Percentiles rank a stretch among this genome's conserved stretches.
Evolutionary conservation across 2,888 invertebrate genomes (phyloP).

Genomic region (Plagiodera versicolora): DNA sequence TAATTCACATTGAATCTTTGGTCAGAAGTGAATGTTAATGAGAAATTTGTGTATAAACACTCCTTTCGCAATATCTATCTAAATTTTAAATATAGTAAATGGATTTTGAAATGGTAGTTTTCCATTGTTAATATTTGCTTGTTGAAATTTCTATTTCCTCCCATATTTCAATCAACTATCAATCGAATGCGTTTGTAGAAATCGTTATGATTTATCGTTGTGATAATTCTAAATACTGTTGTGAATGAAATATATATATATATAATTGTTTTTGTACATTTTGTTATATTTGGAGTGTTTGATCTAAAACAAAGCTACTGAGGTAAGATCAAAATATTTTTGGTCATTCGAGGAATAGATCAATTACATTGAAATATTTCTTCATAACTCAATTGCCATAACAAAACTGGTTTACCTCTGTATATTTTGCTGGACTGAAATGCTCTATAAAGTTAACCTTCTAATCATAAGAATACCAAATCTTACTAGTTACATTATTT

Average conservation of each 20-base stretch:
- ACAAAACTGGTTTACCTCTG: background rate
- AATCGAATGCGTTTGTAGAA: background rate
- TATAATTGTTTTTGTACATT: background rate
- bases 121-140: background rate
- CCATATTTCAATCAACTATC: background rate
- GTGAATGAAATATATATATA: background rate
- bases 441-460: conserved; percentile 27
- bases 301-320: background rate
- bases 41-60: background rate
- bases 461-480: conserved; percentile 40
- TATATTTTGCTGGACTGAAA: background rate
- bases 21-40: background rate
- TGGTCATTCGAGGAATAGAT: background rate
- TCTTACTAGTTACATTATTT: conserved; percentile 24
- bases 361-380: background rate
- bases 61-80: no score
- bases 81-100: no score
- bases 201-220: background rate
- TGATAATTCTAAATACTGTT: background rate
- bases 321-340: background rate
- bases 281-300: background rate
- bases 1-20: background rate
- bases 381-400: background rate
- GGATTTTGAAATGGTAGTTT: background rate
- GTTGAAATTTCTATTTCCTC: background rate